These are phyloP conservation scores for Hesperophylax magnus DNA, from an alignment of 1,140 invertebrate species.

Conservation along the genomic window DNA sequence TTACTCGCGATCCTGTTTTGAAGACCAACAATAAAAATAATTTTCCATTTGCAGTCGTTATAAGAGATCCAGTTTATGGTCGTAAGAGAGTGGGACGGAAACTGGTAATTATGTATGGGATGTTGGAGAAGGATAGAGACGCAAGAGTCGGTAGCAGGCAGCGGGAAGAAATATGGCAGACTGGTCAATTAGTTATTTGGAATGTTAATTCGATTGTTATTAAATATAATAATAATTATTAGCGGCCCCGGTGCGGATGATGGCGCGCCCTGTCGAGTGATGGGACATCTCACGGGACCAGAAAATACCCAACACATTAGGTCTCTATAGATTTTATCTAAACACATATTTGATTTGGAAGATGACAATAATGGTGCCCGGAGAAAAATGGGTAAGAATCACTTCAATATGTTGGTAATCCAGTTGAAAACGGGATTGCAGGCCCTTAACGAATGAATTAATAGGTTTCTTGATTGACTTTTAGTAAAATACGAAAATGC, in stretches of 20 bases:
- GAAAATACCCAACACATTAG: too few species aligned
- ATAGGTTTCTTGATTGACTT: too few species aligned
- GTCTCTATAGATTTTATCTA: too few species aligned
- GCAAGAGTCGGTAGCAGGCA: constrained; percentile 26
- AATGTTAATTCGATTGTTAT: constrained; percentile 56
- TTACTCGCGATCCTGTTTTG: not conserved
- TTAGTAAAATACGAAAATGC: too few species aligned
- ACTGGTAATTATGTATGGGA: constrained; percentile 22
- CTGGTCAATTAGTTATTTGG: constrained; percentile 49
- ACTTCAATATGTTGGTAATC: too few species aligned
- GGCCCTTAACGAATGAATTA: too few species aligned
- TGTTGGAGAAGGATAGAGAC: constrained; percentile 27
- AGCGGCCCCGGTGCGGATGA: constrained; percentile 17
- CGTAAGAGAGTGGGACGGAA: not conserved
- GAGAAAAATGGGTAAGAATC: too few species aligned
- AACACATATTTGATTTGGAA: too few species aligned
- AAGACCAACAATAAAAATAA: not conserved
- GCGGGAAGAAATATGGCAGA: not conserved
- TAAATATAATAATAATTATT: constrained; percentile 56
- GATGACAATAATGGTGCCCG: too few species aligned
- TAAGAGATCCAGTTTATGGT: constrained; percentile 2
- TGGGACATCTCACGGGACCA: not conserved
- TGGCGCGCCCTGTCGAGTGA: constrained; percentile 6
- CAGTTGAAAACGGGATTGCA: too few species aligned
- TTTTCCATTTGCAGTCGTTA: not conserved